Percentiles rank a stretch among this genome's conserved stretches.
Evolutionary conservation across 2,888 invertebrate species (phyloP).

Genomic region (Apodemia arnacis): DNA sequence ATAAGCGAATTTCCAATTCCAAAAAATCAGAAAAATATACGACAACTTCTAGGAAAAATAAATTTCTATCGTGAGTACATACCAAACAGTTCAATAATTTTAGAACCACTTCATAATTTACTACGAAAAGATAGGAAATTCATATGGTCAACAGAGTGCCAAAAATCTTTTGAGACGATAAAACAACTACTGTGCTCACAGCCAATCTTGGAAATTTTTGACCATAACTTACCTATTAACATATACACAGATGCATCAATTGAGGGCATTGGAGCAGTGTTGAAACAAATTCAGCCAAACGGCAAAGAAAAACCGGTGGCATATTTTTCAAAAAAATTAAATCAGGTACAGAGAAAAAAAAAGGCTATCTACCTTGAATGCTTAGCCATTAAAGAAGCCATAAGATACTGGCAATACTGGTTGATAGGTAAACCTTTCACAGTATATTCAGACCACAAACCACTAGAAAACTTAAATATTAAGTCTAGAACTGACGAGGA

Average conservation of each 20-base stretch:
- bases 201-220: conserved; percentile 56
- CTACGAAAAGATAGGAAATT: conserved; percentile 14
- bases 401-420: conserved; percentile 71
- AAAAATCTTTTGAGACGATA: conserved; percentile 54
- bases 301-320: too few species aligned
- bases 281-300: conserved; percentile 34
- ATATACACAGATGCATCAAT: conserved; percentile 58
- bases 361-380: conserved; percentile 44
- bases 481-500: conserved; percentile 61
- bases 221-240: conserved; percentile 41
- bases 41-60: neutral
- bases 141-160: conserved; percentile 36
- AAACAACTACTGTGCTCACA: conserved; percentile 56
- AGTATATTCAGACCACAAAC: conserved; percentile 61
- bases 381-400: conserved; percentile 68
- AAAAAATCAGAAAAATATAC: neutral
- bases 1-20: conserved; percentile 65
- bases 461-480: conserved; percentile 64
- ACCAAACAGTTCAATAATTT: conserved; percentile 31
- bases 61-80: neutral
- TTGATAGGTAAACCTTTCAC: conserved; percentile 65
- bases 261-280: conserved; percentile 42
- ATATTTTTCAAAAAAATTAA: conserved; percentile 32
- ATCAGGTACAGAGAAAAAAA: conserved; percentile 53
- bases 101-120: conserved; percentile 59